Conservation (phyloP, 2,888 invertebrate genomes). For the Drosophila infuscata region DNA sequence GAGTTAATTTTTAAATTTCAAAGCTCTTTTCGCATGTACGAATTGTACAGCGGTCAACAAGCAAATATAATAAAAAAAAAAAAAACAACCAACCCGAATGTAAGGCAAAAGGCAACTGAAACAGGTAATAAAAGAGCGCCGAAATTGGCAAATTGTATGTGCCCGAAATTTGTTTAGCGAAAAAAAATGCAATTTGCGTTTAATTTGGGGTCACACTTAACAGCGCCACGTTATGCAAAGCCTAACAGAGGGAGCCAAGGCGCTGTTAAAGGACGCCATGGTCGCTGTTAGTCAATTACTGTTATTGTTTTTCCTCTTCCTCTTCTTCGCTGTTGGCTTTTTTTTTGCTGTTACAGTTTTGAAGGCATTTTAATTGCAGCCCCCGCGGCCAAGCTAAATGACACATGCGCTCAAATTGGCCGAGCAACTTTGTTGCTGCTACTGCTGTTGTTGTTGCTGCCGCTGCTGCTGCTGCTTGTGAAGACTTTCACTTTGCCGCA, state of each 20-base stretch:
- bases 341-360: slow-evolving; percentile 60
- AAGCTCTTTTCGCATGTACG: slow-evolving; percentile 27
- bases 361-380: slow-evolving; percentile 74
- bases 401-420: slow-evolving; percentile 62
- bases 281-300: slow-evolving; percentile 27
- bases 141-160: slow-evolving; percentile 72
- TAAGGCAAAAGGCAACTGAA: slow-evolving; percentile 53
- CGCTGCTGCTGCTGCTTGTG: slow-evolving; percentile 3
- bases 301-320: neutral
- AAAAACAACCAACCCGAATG: slow-evolving; percentile 14
- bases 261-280: slow-evolving; percentile 32
- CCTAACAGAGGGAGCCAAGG: slow-evolving; percentile 17
- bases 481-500: slow-evolving; percentile 71
- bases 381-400: slow-evolving; percentile 72
- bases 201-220: slow-evolving; percentile 66
- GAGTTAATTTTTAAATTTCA: slow-evolving; percentile 58
- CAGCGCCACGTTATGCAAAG: slow-evolving; percentile 32
- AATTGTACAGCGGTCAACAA: slow-evolving; percentile 19
- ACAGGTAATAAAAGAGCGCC: slow-evolving; percentile 46
- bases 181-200: slow-evolving; percentile 60
- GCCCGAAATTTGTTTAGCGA: slow-evolving; percentile 58
- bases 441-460: slow-evolving; percentile 22
- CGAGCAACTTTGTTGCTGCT: slow-evolving; percentile 39
- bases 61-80: slow-evolving; percentile 7
- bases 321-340: neutral